Evolutionary conservation across 2,888 invertebrate species (phyloP).

Genomic region (Dasysyrphus tricinctus): DNA sequence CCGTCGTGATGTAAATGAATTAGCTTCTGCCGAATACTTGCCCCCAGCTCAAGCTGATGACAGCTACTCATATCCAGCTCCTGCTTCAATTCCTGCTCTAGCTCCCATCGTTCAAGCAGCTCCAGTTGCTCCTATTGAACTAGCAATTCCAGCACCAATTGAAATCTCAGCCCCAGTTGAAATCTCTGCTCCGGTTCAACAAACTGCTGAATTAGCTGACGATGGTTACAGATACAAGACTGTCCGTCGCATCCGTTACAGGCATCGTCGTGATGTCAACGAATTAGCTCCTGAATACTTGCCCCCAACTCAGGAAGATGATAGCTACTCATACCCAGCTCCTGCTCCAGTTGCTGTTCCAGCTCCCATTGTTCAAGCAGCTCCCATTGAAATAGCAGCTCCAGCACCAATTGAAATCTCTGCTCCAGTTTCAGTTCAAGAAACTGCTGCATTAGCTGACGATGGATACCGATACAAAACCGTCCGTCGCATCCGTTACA

Average conservation of each 20-base stretch:
- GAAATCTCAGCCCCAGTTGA: slow-evolving; percentile 10
- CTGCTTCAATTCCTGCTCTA: neutral
- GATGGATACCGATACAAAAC: slow-evolving; percentile 73
- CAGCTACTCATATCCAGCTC: slow-evolving; percentile 33
- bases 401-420: slow-evolving; percentile 26
- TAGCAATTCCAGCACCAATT: slow-evolving; percentile 15
- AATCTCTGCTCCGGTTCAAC: neutral
- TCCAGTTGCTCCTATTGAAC: slow-evolving; percentile 2
- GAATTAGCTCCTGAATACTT: slow-evolving; percentile 57
- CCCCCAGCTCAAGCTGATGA: slow-evolving; percentile 54
- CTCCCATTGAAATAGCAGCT: neutral
- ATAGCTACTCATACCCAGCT: slow-evolving; percentile 31
- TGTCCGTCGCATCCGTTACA: slow-evolving; percentile 53
- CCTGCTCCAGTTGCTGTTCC: neutral
- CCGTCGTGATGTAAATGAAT: slow-evolving; percentile 78
- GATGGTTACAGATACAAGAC: slow-evolving; percentile 67
- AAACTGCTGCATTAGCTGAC: slow-evolving; percentile 33
- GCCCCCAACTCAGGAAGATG: slow-evolving; percentile 33
- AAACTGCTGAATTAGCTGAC: slow-evolving; percentile 38
- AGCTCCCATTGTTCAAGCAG: no score
- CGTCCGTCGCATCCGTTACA: slow-evolving; percentile 47
- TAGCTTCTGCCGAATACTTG: slow-evolving; percentile 66
- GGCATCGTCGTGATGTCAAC: slow-evolving; percentile 64
- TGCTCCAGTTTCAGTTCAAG: slow-evolving; percentile 3
- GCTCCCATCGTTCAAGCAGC: slow-evolving; percentile 9